Conservation (phyloP, 2,113 vertebrate species). For the Alaudala cheleensis region DNA sequence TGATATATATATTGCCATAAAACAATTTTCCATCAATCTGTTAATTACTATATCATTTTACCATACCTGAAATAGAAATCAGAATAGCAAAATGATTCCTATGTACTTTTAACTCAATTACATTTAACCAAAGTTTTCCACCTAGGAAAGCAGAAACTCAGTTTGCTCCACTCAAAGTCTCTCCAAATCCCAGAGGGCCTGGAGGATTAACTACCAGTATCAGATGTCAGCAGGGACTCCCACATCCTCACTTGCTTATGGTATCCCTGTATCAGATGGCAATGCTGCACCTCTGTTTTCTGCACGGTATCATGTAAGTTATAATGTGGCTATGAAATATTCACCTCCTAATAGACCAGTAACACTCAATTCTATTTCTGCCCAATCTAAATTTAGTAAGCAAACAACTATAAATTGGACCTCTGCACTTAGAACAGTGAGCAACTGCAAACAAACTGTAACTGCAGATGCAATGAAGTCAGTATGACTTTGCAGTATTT, state of each 20-base stretch:
- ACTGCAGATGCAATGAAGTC: neutral
- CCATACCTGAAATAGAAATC: constrained; percentile 21
- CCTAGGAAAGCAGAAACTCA: neutral
- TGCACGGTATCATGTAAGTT: neutral
- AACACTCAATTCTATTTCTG: neutral
- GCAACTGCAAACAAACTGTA: neutral
- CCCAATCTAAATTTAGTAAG: neutral
- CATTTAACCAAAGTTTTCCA: neutral
- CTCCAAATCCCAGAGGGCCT: neutral
- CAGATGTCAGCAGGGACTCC: neutral
- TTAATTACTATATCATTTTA: neutral
- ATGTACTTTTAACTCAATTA: neutral
- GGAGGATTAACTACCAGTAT: neutral
- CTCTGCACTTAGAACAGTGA: neutral
- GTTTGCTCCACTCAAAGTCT: neutral
- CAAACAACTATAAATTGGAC: neutral
- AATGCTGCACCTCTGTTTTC: neutral
- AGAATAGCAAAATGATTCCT: neutral
- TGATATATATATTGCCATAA: neutral
- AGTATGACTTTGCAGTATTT: constrained; percentile 22
- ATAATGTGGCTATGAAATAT: neutral
- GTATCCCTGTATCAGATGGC: neutral
- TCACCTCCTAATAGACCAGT: neutral
- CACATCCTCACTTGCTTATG: neutral
- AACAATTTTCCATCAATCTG: neutral